These are phyloP conservation scores for Diachrysia chrysitis DNA, from an alignment of 2,888 invertebrate genomes.

Conservation along the genomic window DNA sequence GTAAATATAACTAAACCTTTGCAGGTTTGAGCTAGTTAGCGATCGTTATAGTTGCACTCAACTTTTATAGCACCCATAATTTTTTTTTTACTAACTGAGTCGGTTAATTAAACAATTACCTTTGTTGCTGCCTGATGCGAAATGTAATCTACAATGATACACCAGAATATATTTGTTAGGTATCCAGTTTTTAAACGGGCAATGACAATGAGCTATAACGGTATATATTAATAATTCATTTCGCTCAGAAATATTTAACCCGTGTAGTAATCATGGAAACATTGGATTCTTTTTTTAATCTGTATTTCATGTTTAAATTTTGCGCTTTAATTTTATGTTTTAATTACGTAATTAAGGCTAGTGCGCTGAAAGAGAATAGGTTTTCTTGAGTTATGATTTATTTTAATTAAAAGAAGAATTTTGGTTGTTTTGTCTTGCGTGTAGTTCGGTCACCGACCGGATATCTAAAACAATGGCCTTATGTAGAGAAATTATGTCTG, in stretches of 20 bases:
- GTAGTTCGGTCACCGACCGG: constrained; percentile 45
- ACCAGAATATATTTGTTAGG: constrained; percentile 19
- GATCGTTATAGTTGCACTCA: constrained; percentile 47
- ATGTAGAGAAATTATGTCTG: not conserved
- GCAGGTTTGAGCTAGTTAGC: constrained; percentile 54
- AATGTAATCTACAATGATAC: constrained; percentile 41
- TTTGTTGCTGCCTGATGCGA: constrained; percentile 48
- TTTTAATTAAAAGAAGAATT: not conserved
- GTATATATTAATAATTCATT: constrained; percentile 32
- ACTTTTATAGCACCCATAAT: constrained; percentile 57
- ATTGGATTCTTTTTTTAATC: constrained; percentile 9
- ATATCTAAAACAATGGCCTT: constrained; percentile 33
- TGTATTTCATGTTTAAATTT: constrained; percentile 23
- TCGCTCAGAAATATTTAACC: constrained; percentile 18
- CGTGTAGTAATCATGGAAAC: constrained; percentile 25
- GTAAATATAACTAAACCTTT: constrained; percentile 57
- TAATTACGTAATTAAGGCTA: constrained; percentile 54
- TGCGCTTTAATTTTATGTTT: constrained; percentile 26
- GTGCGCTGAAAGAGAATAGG: constrained; percentile 21
- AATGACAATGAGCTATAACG: constrained; percentile 17
- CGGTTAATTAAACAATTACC: constrained; percentile 63
- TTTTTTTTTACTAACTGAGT: constrained; percentile 53
- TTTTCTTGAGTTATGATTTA: not conserved
- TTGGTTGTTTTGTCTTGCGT: constrained; percentile 7
- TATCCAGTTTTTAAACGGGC: constrained; percentile 23